phyloP scores from a whole-genome alignment of 2,797 vertebrate species.

The Pantherophis alleghaniensis region DNA sequence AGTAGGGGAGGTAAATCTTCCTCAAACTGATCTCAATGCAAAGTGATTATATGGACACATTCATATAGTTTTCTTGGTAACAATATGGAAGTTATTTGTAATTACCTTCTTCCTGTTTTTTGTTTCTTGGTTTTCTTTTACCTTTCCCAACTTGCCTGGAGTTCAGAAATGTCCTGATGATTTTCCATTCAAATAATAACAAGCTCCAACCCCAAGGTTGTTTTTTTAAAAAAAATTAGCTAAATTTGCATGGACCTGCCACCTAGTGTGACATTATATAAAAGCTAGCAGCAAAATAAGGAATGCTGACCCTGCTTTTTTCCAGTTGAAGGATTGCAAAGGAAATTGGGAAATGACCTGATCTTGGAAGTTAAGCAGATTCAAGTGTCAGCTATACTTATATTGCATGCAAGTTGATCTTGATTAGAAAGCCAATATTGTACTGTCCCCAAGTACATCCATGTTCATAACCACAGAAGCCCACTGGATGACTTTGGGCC shows the following conservation, averaged over 20 bases:
- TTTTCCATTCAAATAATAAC: neutral
- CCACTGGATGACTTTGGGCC: neutral
- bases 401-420: neutral
- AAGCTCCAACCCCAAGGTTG: neutral
- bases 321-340: neutral
- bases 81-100: neutral
- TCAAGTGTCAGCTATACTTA: neutral
- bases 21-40: neutral
- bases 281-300: neutral
- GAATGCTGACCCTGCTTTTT: neutral
- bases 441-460: neutral
- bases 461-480: neutral
- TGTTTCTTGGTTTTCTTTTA: neutral
- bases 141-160: neutral
- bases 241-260: neutral
- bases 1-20: neutral
- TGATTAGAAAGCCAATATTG: neutral
- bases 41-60: neutral
- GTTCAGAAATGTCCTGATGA: neutral
- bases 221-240: neutral
- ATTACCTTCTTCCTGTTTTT: neutral
- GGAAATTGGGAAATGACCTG: neutral
- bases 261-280: neutral
- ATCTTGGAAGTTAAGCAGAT: neutral
- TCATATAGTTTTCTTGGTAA: neutral